Conservation (phyloP, 2,888 invertebrate genomes). For the Tromatobia lineatoria region DNA sequence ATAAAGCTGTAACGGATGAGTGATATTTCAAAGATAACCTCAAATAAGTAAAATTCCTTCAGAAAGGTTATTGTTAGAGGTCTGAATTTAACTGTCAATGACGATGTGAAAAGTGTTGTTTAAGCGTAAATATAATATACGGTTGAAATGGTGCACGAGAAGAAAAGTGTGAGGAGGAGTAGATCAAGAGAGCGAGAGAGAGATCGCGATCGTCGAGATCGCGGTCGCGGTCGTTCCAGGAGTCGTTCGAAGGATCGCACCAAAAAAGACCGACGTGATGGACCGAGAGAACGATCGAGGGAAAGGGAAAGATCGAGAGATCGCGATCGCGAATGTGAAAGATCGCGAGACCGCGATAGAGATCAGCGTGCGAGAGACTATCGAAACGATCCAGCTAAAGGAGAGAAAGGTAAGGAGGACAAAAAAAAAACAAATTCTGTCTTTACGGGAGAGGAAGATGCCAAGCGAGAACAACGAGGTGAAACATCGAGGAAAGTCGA, state of each 20-base stretch:
- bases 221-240: constrained; percentile 81
- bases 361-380: constrained; percentile 78
- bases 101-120: background rate
- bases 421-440: constrained; percentile 84
- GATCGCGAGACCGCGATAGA: constrained; percentile 84
- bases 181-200: constrained; percentile 86
- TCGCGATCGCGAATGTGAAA: constrained; percentile 84
- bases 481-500: constrained; percentile 81
- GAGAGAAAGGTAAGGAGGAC: constrained; percentile 81
- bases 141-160: constrained; percentile 85
- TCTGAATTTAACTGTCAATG: background rate
- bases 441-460: constrained; percentile 79
- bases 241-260: constrained; percentile 81
- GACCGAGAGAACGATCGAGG: constrained; percentile 76
- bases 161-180: constrained; percentile 85
- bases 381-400: constrained; percentile 72
- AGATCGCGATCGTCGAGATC: constrained; percentile 85
- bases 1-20: background rate
- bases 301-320: constrained; percentile 83
- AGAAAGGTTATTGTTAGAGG: background rate
- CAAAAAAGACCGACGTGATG: constrained; percentile 75
- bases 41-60: background rate
- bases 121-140: background rate
- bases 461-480: constrained; percentile 81
- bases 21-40: background rate